A percentile compares a stretch with the other conserved stretches of the same genome.
Conservation (phyloP, 2,797 vertebrate species). For the Neostethus bicornis region DNA sequence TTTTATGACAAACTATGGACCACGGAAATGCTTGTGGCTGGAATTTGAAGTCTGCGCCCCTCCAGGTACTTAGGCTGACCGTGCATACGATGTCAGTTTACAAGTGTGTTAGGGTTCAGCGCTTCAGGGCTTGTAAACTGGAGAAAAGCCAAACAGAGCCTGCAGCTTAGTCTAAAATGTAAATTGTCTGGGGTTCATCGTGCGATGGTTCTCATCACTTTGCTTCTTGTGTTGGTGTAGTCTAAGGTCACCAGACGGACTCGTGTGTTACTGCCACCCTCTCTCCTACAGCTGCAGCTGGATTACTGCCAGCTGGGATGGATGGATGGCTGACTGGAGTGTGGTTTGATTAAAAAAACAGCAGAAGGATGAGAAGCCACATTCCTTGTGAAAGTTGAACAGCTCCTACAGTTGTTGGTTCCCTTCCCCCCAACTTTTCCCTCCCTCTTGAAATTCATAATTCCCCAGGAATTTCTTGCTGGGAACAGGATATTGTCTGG, state of each 20-base stretch:
- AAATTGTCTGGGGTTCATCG: constrained; percentile 6
- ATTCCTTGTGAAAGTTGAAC: constrained; percentile 59
- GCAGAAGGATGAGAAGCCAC: constrained; percentile 54
- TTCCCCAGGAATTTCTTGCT: constrained; percentile 64
- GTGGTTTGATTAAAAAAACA: constrained; percentile 73
- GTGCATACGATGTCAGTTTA: constrained; percentile 1
- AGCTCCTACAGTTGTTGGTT: constrained; percentile 33
- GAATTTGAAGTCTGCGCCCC: background rate
- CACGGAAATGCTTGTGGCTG: background rate
- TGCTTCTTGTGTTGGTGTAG: constrained; percentile 23
- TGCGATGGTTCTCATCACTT: constrained; percentile 20
- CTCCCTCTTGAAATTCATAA: constrained; percentile 39
- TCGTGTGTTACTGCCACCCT: constrained; percentile 44
- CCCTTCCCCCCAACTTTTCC: constrained; percentile 28
- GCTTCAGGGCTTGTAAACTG: constrained; percentile 3
- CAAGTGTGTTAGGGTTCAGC: constrained; percentile 14
- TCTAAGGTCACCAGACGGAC: constrained; percentile 60
- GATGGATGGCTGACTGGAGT: constrained; percentile 42
- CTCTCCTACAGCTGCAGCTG: constrained; percentile 54
- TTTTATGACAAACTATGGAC: background rate
- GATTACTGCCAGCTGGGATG: constrained; percentile 42
- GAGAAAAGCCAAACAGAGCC: constrained; percentile 8
- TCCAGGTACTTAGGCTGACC: background rate
- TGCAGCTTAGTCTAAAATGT: constrained; percentile 5
- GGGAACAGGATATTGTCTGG: constrained; percentile 74